Evolutionary conservation across 2,797 vertebrate genomes (phyloP).

Genomic region (Sebastes matsubarae): DNA sequence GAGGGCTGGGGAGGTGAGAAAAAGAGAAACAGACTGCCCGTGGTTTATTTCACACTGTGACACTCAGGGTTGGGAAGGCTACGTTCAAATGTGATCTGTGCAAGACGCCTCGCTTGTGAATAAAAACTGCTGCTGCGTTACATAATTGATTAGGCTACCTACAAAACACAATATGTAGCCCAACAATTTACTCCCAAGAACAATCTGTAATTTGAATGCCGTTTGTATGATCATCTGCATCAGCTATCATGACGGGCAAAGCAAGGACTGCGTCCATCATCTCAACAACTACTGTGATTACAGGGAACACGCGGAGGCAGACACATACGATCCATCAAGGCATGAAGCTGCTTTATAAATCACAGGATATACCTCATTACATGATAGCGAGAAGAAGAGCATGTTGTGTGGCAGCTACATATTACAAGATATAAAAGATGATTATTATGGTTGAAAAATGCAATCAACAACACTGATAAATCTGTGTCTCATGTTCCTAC

Average conservation of each 20-base stretch:
- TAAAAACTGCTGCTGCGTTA: constrained; percentile 14
- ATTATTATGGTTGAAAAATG: neutral
- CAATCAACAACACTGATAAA: neutral
- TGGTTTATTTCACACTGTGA: constrained; percentile 47
- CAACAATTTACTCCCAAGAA: constrained; percentile 15
- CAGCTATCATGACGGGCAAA: constrained; percentile 18
- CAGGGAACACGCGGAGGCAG: constrained; percentile 25
- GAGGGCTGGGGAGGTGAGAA: constrained; percentile 34
- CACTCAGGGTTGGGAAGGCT: neutral
- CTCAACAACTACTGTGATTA: constrained; percentile 36
- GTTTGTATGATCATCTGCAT: constrained; percentile 32
- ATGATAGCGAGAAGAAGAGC: neutral
- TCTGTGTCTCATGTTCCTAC: neutral
- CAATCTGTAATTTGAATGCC: constrained; percentile 25
- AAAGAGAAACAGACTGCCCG: constrained; percentile 36
- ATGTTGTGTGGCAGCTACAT: neutral
- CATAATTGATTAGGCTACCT: constrained; percentile 29
- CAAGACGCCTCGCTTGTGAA: constrained; percentile 2
- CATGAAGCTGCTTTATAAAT: constrained; percentile 21
- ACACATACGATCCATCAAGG: constrained; percentile 37
- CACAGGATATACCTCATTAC: constrained; percentile 29
- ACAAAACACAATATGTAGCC: constrained; percentile 13
- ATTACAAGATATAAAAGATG: neutral
- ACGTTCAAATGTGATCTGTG: constrained; percentile 24
- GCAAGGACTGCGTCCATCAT: constrained; percentile 38